Percentiles rank a stretch among this genome's conserved stretches.
Conservation (phyloP, 1,140 invertebrate genomes). For the Plodia interpunctella region DNA sequence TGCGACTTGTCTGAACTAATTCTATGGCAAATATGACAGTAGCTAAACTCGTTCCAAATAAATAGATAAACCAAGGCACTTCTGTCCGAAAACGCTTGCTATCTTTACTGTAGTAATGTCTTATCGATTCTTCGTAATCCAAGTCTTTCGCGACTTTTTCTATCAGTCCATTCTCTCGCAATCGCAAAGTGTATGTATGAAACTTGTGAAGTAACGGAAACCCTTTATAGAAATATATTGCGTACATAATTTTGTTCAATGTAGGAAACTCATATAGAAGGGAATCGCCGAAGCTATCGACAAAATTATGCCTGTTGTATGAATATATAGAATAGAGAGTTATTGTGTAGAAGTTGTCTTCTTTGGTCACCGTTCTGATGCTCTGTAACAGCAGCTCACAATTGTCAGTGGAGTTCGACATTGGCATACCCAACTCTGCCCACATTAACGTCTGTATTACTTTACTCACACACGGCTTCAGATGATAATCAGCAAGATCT, state of each 20-base stretch:
- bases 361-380: constrained; percentile 30
- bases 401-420: not conserved
- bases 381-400: constrained; percentile 34
- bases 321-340: constrained; percentile 27
- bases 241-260: constrained; percentile 34
- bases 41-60: constrained; percentile 24
- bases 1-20: constrained; percentile 9
- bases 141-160: constrained; percentile 18
- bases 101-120: constrained; percentile 13
- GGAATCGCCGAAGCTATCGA: constrained; percentile 26
- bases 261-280: constrained; percentile 29
- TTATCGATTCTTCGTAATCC: constrained; percentile 14
- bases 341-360: constrained; percentile 28
- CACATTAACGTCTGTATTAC: constrained; percentile 5
- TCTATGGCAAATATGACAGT: constrained; percentile 28
- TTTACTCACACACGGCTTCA: constrained; percentile 13
- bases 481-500: constrained; percentile 14
- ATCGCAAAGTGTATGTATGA: constrained; percentile 21
- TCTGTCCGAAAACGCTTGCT: constrained; percentile 14
- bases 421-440: not conserved
- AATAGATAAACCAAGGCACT: constrained; percentile 35
- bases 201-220: constrained; percentile 37
- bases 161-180: constrained; percentile 46
- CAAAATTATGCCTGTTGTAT: constrained; percentile 34
- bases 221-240: constrained; percentile 47